Evolutionary conservation across 2,797 vertebrate genomes (phyloP).

Genomic region (Hypotaenidia philippensis): DNA sequence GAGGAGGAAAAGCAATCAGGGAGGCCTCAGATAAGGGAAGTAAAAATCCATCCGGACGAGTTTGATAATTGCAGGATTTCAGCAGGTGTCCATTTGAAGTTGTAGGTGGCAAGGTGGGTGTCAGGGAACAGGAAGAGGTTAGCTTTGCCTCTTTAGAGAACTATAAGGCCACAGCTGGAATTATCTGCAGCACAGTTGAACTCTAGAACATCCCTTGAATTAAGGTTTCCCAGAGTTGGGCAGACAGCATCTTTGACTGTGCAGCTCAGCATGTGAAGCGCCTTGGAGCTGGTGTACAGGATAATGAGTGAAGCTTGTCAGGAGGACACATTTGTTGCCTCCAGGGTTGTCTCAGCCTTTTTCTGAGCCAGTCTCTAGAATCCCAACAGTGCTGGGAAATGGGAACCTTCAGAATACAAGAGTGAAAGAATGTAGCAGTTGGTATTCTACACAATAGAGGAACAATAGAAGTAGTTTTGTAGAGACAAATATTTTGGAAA

Average conservation of each 20-base stretch:
- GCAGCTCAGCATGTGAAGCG: not conserved
- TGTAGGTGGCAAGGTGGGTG: not conserved
- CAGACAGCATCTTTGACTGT: not conserved
- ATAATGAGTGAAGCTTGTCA: not conserved
- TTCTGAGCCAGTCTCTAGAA: not conserved
- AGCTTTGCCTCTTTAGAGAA: not conserved
- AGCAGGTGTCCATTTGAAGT: not conserved
- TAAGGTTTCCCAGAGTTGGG: not conserved
- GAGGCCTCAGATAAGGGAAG: slow-evolving; percentile 16
- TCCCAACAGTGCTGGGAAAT: not conserved
- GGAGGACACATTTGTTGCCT: not conserved
- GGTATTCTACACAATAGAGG: not conserved
- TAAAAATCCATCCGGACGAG: not conserved
- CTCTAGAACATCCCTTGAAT: not conserved
- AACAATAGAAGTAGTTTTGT: not conserved
- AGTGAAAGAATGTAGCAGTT: not conserved
- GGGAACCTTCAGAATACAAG: not conserved
- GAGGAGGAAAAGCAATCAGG: slow-evolving; percentile 13
- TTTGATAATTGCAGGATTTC: slow-evolving; percentile 9
- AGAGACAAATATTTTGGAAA: not conserved
- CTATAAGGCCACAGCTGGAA: not conserved
- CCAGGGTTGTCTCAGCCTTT: not conserved
- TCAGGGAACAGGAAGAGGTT: not conserved
- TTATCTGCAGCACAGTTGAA: not conserved
- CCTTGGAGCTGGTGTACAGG: not conserved